Percentiles rank a stretch among this genome's conserved stretches.
Conservation (phyloP, 2,888 invertebrate genomes). For the Rhagonycha fulva region DNA sequence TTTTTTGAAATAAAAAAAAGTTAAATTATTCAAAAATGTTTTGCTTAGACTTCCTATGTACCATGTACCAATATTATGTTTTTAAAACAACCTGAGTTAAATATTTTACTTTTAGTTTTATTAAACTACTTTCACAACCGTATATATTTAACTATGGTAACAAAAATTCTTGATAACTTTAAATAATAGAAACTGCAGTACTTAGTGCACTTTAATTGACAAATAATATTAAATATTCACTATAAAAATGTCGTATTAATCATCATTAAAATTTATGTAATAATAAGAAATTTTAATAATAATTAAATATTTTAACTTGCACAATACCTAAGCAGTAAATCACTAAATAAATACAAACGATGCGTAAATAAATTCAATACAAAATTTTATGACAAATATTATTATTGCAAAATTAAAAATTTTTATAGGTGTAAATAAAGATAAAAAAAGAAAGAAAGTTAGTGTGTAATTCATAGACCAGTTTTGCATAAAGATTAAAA, state of each 20-base stretch:
- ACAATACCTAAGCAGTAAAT: neutral
- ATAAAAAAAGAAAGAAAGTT: neutral
- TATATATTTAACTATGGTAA: neutral
- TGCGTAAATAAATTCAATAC: neutral
- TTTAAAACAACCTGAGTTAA: neutral
- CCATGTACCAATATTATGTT: neutral
- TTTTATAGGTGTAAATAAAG: neutral
- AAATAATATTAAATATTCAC: neutral
- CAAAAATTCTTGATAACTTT: neutral
- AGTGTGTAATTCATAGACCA: neutral
- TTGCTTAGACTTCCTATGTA: neutral
- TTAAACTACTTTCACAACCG: neutral
- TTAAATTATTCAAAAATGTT: neutral
- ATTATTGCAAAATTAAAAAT: neutral
- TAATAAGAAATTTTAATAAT: neutral
- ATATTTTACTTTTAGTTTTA: neutral
- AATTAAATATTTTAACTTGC: neutral
- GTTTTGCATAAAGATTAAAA: neutral
- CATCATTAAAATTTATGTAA: neutral
- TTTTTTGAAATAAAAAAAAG: too few species aligned
- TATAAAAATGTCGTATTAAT: neutral
- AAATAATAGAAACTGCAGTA: neutral
- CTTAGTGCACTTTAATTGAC: neutral
- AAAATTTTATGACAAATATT: neutral
- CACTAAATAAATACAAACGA: neutral